These are phyloP conservation scores for Odontophorus gujanensis DNA, from an alignment of 2,113 vertebrate species.

Conservation along the genomic window DNA sequence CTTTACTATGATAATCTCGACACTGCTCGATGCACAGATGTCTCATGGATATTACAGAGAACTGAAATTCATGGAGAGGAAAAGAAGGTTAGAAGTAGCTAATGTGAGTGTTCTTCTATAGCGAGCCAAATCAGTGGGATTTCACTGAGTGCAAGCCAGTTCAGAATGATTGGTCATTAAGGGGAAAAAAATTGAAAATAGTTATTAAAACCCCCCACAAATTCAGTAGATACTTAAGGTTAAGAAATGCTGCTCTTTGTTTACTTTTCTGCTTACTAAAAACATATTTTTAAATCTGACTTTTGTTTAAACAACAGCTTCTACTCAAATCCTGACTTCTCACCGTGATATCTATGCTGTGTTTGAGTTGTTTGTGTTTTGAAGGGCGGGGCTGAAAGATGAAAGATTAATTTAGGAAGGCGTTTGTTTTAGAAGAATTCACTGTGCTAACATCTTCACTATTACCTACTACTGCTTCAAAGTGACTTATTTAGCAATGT, in stretches of 20 bases:
- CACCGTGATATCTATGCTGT: not conserved
- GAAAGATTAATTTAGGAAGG: not conserved
- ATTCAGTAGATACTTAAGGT: not conserved
- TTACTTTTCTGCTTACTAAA: not conserved
- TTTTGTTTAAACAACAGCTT: not conserved
- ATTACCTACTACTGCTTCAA: constrained; percentile 38
- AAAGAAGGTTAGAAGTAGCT: not conserved
- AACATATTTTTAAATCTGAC: not conserved
- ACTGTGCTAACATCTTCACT: constrained; percentile 4
- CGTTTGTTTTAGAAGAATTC: not conserved
- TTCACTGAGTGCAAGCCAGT: not conserved
- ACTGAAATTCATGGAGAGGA: not conserved
- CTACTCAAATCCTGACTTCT: not conserved
- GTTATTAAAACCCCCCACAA: not conserved
- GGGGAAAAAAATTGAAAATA: not conserved
- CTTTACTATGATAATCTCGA: not conserved
- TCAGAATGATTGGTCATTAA: not conserved
- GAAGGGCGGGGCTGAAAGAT: not conserved
- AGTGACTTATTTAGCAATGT: constrained; percentile 38
- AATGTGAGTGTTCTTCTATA: not conserved
- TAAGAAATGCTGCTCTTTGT: constrained; percentile 11
- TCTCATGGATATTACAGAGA: not conserved
- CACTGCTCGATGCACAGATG: not conserved
- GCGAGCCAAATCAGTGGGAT: not conserved
- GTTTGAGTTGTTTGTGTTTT: not conserved